phyloP scores from a whole-genome alignment of 2,113 vertebrate species.

The Chlamydotis undulata region DNA sequence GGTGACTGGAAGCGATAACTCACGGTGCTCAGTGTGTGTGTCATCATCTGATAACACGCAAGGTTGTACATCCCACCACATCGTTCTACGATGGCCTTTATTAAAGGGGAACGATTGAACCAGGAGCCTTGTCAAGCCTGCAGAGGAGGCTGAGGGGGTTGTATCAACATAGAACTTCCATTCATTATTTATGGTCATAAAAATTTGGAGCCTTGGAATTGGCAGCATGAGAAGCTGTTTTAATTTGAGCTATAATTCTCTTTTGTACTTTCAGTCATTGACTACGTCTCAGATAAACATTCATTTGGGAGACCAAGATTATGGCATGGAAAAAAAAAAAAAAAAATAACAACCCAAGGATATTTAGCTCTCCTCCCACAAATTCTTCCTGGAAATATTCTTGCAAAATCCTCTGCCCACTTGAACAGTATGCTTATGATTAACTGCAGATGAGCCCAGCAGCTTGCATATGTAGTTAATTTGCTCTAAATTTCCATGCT shows the following conservation, averaged over 20 bases:
- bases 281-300: constrained; percentile 32
- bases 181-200: constrained; percentile 29
- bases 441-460: constrained; percentile 78
- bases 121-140: neutral
- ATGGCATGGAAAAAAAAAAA: neutral
- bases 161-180: neutral
- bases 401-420: constrained; percentile 68
- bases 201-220: constrained; percentile 1
- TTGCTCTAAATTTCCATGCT: constrained; percentile 82
- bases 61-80: constrained; percentile 48
- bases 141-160: neutral
- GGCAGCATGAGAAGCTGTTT: constrained; percentile 41
- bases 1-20: constrained; percentile 71
- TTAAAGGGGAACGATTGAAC: neutral
- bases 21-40: constrained; percentile 52
- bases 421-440: constrained; percentile 73
- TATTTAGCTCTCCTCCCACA: constrained; percentile 53
- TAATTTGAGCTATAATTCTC: constrained; percentile 54
- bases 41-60: constrained; percentile 58
- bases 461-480: constrained; percentile 80
- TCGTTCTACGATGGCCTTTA: neutral
- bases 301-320: constrained; percentile 55
- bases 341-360: constrained; percentile 25
- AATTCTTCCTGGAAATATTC: constrained; percentile 70
- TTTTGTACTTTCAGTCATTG: constrained; percentile 33